Percentiles rank a stretch among this genome's conserved stretches.
Evolutionary conservation across 2,888 invertebrate genomes (phyloP).

Genomic region (Harpalus rubripes): DNA sequence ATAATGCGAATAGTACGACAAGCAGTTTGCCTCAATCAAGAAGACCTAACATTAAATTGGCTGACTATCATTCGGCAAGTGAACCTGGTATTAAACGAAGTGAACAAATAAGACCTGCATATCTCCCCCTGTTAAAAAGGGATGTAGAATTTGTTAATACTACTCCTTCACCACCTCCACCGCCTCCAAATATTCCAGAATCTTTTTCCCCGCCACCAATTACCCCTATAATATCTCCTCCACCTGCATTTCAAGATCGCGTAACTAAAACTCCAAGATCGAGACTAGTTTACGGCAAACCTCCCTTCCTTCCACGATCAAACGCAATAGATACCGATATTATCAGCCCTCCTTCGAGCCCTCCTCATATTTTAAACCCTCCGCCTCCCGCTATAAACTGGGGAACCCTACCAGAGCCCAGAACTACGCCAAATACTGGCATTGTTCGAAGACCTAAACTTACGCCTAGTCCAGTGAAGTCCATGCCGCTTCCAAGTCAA

Average conservation of each 20-base stretch:
- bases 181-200: conserved; percentile 76
- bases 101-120: conserved; percentile 74
- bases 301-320: conserved; percentile 79
- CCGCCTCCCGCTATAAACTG: conserved; percentile 73
- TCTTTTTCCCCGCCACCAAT: conserved; percentile 82
- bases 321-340: conserved; percentile 80
- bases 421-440: conserved; percentile 71
- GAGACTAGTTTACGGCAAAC: conserved; percentile 77
- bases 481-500: conserved; percentile 46
- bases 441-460: conserved; percentile 72
- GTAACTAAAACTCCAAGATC: conserved; percentile 72
- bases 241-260: conserved; percentile 84
- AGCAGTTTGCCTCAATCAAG: conserved; percentile 76
- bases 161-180: conserved; percentile 75
- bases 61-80: conserved; percentile 79
- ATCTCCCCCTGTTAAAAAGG: conserved; percentile 73
- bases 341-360: conserved; percentile 79
- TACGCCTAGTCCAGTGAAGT: conserved; percentile 71
- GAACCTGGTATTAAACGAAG: conserved; percentile 73
- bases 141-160: conserved; percentile 74
- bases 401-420: conserved; percentile 74
- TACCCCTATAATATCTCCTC: conserved; percentile 85
- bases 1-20: conserved; percentile 70
- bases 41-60: conserved; percentile 78
- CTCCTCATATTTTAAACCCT: conserved; percentile 67